Conservation (phyloP, 2,113 vertebrate genomes). For the Ameiurus melas region DNA sequence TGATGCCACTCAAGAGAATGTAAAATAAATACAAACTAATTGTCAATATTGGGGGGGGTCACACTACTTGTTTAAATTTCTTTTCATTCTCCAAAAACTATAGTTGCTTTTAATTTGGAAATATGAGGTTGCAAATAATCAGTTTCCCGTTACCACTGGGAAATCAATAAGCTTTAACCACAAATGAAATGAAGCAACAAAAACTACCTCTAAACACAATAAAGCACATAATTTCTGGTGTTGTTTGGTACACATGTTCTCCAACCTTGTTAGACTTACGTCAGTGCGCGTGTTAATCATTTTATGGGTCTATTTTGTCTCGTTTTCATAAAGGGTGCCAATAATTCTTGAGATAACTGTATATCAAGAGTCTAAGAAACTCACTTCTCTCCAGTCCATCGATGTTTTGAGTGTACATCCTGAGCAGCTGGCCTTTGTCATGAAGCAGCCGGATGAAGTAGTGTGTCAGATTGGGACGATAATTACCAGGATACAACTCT, state of each 20-base stretch:
- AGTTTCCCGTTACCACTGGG: too few relatives aligned
- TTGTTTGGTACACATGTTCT: neutral
- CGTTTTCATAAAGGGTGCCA: neutral
- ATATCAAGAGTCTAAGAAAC: slow-evolving; percentile 38
- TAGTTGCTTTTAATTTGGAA: too few relatives aligned
- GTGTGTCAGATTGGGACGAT: slow-evolving; percentile 82
- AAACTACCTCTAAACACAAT: too few relatives aligned
- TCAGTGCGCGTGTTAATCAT: neutral
- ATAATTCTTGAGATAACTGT: neutral
- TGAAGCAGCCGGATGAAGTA: slow-evolving; percentile 88
- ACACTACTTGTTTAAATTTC: too few relatives aligned
- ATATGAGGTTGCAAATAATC: too few relatives aligned
- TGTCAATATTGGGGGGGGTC: too few relatives aligned
- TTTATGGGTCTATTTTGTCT: neutral
- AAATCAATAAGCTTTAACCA: too few relatives aligned
- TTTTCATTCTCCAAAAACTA: too few relatives aligned
- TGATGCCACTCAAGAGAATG: too few relatives aligned
- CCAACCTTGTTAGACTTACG: neutral
- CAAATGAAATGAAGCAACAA: too few relatives aligned
- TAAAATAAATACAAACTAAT: too few relatives aligned
- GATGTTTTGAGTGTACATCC: slow-evolving; percentile 97
- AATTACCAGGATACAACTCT: slow-evolving; percentile 86
- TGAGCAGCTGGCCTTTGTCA: slow-evolving; percentile 82
- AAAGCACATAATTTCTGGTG: neutral
- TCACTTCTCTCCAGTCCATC: slow-evolving; percentile 90